phyloP scores from a whole-genome alignment of 2,888 invertebrate genomes.

The Pristionchus entomophagus region DNA sequence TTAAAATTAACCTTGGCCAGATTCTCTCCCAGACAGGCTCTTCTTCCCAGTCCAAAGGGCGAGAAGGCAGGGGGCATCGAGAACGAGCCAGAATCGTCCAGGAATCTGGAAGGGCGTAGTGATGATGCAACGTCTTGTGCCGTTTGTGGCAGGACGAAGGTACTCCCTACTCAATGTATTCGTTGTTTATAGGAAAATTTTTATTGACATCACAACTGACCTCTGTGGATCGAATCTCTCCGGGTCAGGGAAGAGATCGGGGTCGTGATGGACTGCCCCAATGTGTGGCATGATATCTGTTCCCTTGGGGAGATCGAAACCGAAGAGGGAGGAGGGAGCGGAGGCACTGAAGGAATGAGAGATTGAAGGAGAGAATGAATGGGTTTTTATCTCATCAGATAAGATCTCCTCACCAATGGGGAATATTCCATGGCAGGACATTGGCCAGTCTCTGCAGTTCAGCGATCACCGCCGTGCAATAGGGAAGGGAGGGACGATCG shows the following conservation, averaged over 20 bases:
- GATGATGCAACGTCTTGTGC: too few species aligned
- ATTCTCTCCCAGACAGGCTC: slow-evolving; percentile 56
- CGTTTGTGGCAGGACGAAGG: too few species aligned
- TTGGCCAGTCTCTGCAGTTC: slow-evolving; percentile 64
- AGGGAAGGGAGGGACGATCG: neutral
- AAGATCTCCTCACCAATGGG: slow-evolving; percentile 52
- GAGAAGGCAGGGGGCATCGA: neutral
- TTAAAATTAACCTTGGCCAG: slow-evolving; percentile 50
- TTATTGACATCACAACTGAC: slow-evolving; percentile 43
- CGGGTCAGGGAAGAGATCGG: slow-evolving; percentile 58
- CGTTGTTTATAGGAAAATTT: neutral
- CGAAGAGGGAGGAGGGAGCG: slow-evolving; percentile 35
- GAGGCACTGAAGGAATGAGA: slow-evolving; percentile 2
- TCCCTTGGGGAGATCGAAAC: slow-evolving; percentile 54
- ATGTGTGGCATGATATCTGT: slow-evolving; percentile 62
- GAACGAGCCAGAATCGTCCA: slow-evolving; percentile 26
- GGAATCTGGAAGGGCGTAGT: neutral
- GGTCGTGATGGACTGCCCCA: slow-evolving; percentile 58
- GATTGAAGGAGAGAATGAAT: too few species aligned
- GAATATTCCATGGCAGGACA: slow-evolving; percentile 66
- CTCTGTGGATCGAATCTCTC: slow-evolving; percentile 62
- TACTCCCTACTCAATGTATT: too few species aligned
- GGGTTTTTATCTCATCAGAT: neutral
- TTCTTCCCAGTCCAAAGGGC: slow-evolving; percentile 47
- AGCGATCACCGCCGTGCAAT: slow-evolving; percentile 59